Conservation (phyloP, 2,797 vertebrate species). For the Podargus strigoides region DNA sequence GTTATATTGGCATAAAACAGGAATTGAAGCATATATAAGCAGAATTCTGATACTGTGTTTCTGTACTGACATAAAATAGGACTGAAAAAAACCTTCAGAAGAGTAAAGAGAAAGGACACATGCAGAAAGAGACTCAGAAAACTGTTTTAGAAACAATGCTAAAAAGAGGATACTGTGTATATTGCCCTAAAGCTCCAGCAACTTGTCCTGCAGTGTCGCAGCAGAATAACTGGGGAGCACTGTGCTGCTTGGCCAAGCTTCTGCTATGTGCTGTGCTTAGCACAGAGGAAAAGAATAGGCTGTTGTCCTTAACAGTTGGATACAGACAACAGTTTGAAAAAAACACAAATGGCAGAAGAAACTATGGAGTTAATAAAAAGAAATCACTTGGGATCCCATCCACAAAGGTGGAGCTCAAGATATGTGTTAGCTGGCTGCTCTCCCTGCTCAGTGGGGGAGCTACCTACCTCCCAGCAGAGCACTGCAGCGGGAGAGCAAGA, state of each 20-base stretch:
- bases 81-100: neutral
- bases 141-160: neutral
- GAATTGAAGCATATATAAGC: neutral
- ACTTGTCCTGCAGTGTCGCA: neutral
- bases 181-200: neutral
- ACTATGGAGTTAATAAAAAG: neutral
- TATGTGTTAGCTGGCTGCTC: neutral
- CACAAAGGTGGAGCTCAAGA: neutral
- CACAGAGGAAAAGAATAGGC: neutral
- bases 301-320: neutral
- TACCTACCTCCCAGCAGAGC: neutral
- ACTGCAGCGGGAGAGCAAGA: neutral
- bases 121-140: neutral
- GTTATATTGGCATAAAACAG: neutral
- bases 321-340: neutral
- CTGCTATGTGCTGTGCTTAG: neutral
- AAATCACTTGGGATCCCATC: neutral
- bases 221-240: neutral
- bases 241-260: neutral
- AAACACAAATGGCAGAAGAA: neutral
- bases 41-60: neutral
- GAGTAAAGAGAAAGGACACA: neutral
- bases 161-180: neutral
- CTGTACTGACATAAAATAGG: neutral
- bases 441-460: neutral